Base-by-base conservation (phyloP, 2,888 invertebrate species). In the Andricus quercusramuli region DNA sequence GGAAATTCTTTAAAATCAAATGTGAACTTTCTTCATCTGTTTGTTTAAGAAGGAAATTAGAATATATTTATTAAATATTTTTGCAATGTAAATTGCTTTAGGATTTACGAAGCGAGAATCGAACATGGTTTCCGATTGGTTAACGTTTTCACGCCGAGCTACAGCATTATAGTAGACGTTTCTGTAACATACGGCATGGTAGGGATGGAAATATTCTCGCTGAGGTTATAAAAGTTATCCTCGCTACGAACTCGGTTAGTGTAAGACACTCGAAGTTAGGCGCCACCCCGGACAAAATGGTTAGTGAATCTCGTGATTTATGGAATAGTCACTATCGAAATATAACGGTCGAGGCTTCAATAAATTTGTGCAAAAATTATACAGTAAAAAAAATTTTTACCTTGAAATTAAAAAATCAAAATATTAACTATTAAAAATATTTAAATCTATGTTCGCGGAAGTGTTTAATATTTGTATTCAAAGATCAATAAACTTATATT, bases 221-320 rank as follows among this genome's bases (percentile, higher is more conserved):
- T 84, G 88, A 88, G 88, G 87, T 90, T 91, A 91, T 91, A 91
- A 91, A 90, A 90, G 90, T 90, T 90, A 89, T 90, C 87, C 88
- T 84, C 82, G 80, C 83, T 83, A 82, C 78, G 82, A 83, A 81
- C 77, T 80, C 83, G 86, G 88, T 86, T 89, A 90, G 90, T 90
- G 86, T 82, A 78, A 85, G 85, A 85, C 83, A 86, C 85, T 84
- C 85, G 78, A 79, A 78, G 83, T 74, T 79, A 79, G 56, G 66
- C 41, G 77, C 76, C 47, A 67, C 51, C 47, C 47, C 76, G 22
- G 32, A 56, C 22, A 78, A 76, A 68, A 84, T 83, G 83, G 84
- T 84, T 79, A 82, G 84, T 84, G 62, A 47, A n/a, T 78, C 47
- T 64, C 51, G 41, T 64, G 64, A 77, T 77, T 64, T 44, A 44